Evolutionary conservation across 2,113 vertebrate genomes (phyloP), one percentile per base, ranked within the genome.

Genomic region (Cyprinus carpio): DNA sequence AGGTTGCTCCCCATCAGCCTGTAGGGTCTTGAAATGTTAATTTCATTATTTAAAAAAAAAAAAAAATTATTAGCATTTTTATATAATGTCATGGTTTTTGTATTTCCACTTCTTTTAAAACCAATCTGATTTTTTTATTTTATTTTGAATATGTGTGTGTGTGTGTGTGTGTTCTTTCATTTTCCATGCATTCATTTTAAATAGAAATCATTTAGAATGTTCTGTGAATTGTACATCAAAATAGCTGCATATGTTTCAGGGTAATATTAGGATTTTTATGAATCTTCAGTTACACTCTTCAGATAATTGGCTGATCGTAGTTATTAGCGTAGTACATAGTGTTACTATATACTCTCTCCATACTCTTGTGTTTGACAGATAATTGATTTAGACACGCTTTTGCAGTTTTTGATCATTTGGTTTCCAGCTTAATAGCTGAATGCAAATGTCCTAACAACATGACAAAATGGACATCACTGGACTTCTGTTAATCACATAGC

Each of bases 361-460:
- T 20, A 18, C 8, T 71, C 9, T 3, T 46, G 10, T 43, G 69
- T 72, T 72, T 72, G 34, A 40, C 69, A 72, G 34, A 10, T 40
- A 40, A 40, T 40, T 37, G 67, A 37, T 71, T 37, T 71, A 71
- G 69, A 71, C 20, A 72, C 20, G 67, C 34, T 40, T 71, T 40
- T 72, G 69, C 72, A 27, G 23, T 75, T 6, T 75, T 2, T 46
- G n/a, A 27, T 75, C 6, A 37, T 34, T 37, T 40, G 72, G 72
- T 46, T 75, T 75, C 43, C 72, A 46, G 72, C 43, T 75, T 75
- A 75, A 75, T 49, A 75, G 72, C 72, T 75, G n/a, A 75, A 46
- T 49, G 72, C 69, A 72, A 34, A 72, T 72, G 34, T 43, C 34
- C 43, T 51, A 49, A 46, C 34, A 75, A 46, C 34, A 72, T 72